phyloP scores from a whole-genome alignment of 2,113 vertebrate species.

The Elgaria multicarinata region DNA sequence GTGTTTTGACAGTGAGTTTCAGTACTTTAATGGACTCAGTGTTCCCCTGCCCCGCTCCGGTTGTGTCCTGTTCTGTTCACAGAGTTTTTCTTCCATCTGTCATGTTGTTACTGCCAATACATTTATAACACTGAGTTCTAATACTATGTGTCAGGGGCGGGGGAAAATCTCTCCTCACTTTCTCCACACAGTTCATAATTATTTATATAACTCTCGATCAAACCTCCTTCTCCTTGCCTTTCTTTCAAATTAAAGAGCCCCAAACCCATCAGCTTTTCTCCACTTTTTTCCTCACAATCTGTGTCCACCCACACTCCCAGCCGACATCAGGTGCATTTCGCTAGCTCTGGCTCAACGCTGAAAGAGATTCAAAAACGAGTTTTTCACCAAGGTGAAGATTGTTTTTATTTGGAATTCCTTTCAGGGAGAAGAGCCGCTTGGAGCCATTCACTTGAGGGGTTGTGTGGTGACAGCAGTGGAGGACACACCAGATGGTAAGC shows the following conservation, averaged over 20 bases:
- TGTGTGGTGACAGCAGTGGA: conserved; percentile 93
- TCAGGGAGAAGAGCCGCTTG: conserved; percentile 86
- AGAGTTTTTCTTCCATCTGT: neutral
- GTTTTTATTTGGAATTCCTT: conserved; percentile 23
- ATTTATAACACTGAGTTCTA: neutral
- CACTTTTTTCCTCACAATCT: neutral
- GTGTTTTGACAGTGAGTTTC: neutral
- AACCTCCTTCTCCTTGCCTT: neutral
- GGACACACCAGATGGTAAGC: conserved; percentile 88
- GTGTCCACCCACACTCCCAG: neutral
- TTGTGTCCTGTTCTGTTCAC: neutral
- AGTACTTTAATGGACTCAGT: neutral
- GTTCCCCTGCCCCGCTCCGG: neutral
- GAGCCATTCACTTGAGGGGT: conserved; percentile 90
- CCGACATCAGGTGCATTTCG: no score
- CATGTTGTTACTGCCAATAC: neutral
- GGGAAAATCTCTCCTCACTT: neutral
- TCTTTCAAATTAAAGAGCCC: neutral
- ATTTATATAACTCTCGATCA: neutral
- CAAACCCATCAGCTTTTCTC: neutral
- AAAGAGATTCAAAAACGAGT: neutral
- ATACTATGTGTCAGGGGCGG: neutral
- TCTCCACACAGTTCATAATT: neutral
- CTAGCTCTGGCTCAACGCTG: neutral
- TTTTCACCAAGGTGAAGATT: neutral